These are phyloP conservation scores for Myathropa florea DNA, from an alignment of 2,888 invertebrate genomes.

Conservation along the genomic window DNA sequence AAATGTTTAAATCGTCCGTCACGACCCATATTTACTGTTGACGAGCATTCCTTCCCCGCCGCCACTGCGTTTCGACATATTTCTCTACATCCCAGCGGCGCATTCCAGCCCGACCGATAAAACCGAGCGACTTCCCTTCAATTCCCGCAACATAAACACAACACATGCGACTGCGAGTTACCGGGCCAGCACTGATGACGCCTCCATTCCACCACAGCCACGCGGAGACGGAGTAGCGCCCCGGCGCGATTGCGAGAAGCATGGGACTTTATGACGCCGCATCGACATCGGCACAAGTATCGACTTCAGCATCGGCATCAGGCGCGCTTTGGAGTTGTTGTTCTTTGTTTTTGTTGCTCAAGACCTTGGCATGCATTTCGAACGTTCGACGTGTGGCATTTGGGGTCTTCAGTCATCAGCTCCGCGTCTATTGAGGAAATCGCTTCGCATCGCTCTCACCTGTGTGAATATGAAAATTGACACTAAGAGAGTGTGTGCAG, in stretches of 20 bases:
- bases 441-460: background rate
- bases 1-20: background rate
- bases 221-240: background rate
- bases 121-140: background rate
- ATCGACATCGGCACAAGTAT: conserved; percentile 13
- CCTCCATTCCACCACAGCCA: background rate
- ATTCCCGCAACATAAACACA: background rate
- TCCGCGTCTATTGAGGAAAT: background rate
- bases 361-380: background rate
- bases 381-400: background rate
- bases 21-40: background rate
- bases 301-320: background rate
- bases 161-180: background rate
- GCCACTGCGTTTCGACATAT: background rate
- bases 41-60: background rate
- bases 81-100: background rate
- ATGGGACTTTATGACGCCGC: conserved; percentile 58
- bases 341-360: background rate
- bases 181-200: background rate
- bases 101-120: background rate
- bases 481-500: conserved; percentile 23
- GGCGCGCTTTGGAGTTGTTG: background rate
- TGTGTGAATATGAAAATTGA: conserved; percentile 35
- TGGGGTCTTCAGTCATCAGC: background rate
- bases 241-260: background rate